Evolutionary conservation across 1,140 invertebrate genomes (phyloP).

Genomic region (Diachasma alloeum): DNA sequence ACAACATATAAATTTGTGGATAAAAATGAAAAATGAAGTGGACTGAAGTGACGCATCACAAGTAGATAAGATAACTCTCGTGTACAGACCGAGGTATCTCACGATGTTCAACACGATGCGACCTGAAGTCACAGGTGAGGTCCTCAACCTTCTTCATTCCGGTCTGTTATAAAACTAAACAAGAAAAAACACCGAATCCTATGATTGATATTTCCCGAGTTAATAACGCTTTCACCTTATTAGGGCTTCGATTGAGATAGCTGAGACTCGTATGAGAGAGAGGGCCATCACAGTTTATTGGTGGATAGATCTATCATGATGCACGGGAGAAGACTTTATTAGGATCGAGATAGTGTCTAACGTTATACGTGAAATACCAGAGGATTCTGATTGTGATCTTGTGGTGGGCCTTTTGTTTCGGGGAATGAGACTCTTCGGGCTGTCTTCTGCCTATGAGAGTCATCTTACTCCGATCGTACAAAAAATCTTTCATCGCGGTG

Average conservation of each 20-base stretch:
- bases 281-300: not conserved
- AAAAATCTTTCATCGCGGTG: not conserved
- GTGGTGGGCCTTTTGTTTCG: constrained; percentile 22
- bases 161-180: not conserved
- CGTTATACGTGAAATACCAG: constrained; percentile 20
- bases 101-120: not conserved
- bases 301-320: constrained; percentile 25
- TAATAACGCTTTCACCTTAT: not conserved
- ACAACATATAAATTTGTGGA: not conserved
- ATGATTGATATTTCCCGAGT: not conserved
- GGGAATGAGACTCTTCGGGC: constrained; percentile 24
- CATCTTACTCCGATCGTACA: not conserved
- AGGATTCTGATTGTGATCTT: constrained; percentile 31
- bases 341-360: constrained; percentile 16
- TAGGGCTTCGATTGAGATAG: not conserved
- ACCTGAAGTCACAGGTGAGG: not conserved
- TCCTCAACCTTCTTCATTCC: not conserved
- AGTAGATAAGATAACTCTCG: not conserved
- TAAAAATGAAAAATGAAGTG: not conserved
- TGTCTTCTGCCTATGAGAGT: not conserved
- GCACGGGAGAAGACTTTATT: constrained; percentile 26
- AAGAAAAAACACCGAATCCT: not conserved
- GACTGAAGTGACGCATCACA: not conserved
- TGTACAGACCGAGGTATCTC: not conserved
- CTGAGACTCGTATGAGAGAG: not conserved